Evolutionary conservation across 2,113 vertebrate genomes (phyloP).

Genomic region (Mesembrinibis cayennensis): DNA sequence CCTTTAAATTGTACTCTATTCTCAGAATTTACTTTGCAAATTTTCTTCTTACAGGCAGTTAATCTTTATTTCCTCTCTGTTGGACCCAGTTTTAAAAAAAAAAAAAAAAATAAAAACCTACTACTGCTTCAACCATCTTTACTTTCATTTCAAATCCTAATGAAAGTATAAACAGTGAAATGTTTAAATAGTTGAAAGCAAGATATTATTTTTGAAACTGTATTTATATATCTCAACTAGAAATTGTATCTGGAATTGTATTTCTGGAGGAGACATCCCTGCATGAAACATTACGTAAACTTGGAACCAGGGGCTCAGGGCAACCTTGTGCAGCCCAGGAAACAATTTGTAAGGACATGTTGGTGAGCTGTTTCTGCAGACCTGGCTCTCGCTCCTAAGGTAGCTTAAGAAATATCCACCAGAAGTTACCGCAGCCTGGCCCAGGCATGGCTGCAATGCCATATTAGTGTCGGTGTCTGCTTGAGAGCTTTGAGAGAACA

Average conservation of each 20-base stretch:
- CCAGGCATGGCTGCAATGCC: neutral
- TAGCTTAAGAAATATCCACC: neutral
- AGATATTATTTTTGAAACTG: neutral
- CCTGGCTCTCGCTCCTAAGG: neutral
- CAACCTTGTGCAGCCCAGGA: neutral
- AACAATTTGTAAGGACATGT: neutral
- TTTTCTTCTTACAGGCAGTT: neutral
- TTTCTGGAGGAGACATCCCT: neutral
- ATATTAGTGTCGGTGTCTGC: neutral
- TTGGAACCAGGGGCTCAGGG: neutral
- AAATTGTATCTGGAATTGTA: neutral
- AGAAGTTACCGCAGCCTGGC: neutral
- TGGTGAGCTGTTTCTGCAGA: neutral
- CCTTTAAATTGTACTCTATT: neutral
- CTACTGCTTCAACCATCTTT: neutral
- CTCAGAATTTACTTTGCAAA: neutral
- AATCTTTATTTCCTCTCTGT: neutral
- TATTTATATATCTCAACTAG: neutral
- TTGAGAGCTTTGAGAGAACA: neutral
- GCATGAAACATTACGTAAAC: neutral
- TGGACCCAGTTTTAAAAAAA: neutral
- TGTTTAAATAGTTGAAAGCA: neutral
- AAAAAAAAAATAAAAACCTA: neutral
- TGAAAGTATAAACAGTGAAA: neutral
- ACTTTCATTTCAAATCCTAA: neutral